Base-by-base conservation (phyloP, 2,888 invertebrate species). In the Gasteruption jaculator region DNA sequence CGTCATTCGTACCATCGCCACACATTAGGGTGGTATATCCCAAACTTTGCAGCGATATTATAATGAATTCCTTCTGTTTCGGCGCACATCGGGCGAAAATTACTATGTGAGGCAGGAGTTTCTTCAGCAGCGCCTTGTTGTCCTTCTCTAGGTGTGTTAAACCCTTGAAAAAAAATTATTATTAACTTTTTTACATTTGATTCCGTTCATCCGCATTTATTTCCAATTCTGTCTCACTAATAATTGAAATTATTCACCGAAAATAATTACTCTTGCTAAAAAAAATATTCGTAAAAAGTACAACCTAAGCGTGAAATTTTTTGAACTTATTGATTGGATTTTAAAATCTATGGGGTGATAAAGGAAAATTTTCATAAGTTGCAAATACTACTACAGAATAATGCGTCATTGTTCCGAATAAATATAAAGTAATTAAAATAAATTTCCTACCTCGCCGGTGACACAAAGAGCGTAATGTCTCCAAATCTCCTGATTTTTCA, bases 1-100 rank as follows among this genome's bases (percentile, higher is more conserved):
- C 99, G 73, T 99, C 99, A 70, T 99, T 99, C 2, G 99, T 99
- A 39, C 99, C 99, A 74, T 99, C 99, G 2, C 99, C 99, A 66
- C 99, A 99, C 99, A 99, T 99, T 2, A 99, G 76, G 0, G 96
- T 94, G 3, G 82, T 81, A 62, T 82, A 91, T 4, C 99, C 99
- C 8, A 89, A 74, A 20, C 82, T 79, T 67, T 93, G 96, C 38
- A 99, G 73, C 4, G 87, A 83, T 6, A 91, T 88, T 29, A 99
- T 86, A 2, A 97, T 88, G 63, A 84, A 86, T 73, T 99, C 97
- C 73, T 99, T 99, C 70, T 99, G 99, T 68, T 99, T 99, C 0
- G 99, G 99, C 2, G 95, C 94, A 61, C 97, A 95, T 57, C 99
- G 79, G 1, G 99, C 99, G 71, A 91, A 99, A 2, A 99, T 90